Percentiles rank a stretch among this genome's conserved stretches.
phyloP scores from a whole-genome alignment of 2,113 vertebrate genomes.

The Poecilia latipinna region DNA sequence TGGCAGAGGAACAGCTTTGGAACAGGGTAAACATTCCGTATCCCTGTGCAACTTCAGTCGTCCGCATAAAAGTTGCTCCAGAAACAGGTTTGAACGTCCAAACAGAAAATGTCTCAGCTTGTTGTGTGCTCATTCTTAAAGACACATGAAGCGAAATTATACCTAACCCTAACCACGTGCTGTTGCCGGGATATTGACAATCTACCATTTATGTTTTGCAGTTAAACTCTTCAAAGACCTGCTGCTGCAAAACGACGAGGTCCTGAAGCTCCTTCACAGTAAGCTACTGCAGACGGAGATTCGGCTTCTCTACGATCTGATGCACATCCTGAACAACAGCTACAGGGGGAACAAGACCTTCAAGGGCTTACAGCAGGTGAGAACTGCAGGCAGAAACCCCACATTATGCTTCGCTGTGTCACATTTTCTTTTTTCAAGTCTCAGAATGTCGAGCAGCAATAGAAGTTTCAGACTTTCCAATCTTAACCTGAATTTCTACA shows the following conservation, averaged over 20 bases:
- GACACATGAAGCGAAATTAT: no score
- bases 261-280: conserved; percentile 63
- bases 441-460: background rate
- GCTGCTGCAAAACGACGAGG: conserved; percentile 15
- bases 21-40: conserved; percentile 57
- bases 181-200: background rate
- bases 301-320: conserved; percentile 71
- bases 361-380: conserved; percentile 76
- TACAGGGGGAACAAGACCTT: conserved; percentile 73
- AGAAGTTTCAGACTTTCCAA: no score
- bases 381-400: background rate
- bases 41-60: conserved; percentile 46
- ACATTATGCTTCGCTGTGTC: no score
- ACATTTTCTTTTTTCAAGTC: background rate
- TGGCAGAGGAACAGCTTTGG: conserved; percentile 60
- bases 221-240: conserved; percentile 13
- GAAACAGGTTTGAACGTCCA: conserved; percentile 24
- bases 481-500: background rate
- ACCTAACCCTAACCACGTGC: conserved; percentile 20
- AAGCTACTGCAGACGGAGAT: conserved; percentile 76
- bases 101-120: fast-evolving
- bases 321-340: conserved; percentile 71
- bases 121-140: no score
- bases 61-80: conserved; percentile 25
- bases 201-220: conserved; percentile 10